Conservation (phyloP, 2,797 vertebrate genomes). For the Crotalus adamanteus region DNA sequence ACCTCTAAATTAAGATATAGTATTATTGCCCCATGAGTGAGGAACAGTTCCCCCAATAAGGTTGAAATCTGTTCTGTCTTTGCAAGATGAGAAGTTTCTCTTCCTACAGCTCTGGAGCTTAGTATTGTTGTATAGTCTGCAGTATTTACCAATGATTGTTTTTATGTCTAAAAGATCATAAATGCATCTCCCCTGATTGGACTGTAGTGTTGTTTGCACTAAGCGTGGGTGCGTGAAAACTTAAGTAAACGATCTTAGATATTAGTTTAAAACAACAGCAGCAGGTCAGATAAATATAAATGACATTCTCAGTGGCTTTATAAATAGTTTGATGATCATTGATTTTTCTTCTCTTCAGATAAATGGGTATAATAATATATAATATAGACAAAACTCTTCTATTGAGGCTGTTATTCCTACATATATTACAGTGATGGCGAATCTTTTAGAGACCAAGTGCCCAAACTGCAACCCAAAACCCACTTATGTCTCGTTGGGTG, state of each 20-base stretch:
- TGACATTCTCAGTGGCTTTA: not conserved
- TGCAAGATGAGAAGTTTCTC: not conserved
- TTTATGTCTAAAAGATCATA: not conserved
- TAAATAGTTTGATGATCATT: not conserved
- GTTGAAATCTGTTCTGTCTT: not conserved
- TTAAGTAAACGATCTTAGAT: not conserved
- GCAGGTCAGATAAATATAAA: not conserved
- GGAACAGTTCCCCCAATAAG: not conserved
- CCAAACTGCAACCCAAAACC: too few relatives aligned
- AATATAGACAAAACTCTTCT: not conserved
- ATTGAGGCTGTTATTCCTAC: not conserved
- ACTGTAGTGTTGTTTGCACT: not conserved
- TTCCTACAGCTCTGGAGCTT: not conserved
- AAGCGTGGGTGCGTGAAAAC: not conserved
- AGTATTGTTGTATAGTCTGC: not conserved
- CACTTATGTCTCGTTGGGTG: too few relatives aligned
- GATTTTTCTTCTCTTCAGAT: not conserved
- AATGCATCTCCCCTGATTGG: not conserved
- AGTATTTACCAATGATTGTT: not conserved
- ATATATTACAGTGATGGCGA: not conserved
- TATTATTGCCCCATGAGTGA: not conserved
- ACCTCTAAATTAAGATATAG: not conserved
- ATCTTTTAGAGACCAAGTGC: too few relatives aligned
- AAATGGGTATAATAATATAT: not conserved
- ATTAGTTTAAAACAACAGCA: not conserved